Evolutionary conservation across 2,888 invertebrate genomes (phyloP).

Genomic region (Chorisops tibialis): DNA sequence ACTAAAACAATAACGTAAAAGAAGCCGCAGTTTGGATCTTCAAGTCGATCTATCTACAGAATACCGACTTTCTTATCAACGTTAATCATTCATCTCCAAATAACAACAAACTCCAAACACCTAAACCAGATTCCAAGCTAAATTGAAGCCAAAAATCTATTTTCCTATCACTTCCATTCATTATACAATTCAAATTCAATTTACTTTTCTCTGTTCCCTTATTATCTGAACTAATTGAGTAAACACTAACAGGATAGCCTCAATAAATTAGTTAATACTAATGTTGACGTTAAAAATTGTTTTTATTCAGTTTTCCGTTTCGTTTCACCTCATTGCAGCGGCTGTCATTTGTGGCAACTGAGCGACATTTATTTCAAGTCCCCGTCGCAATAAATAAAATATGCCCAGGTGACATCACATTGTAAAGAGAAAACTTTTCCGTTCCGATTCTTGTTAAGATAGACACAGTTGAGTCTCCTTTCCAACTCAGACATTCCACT

Average conservation of each 20-base stretch:
- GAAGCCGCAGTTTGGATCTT: too few species aligned
- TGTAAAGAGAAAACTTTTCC: constrained; percentile 22
- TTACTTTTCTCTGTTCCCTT: neutral
- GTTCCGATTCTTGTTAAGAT: constrained; percentile 4
- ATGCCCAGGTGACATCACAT: constrained; percentile 30
- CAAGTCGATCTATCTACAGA: too few species aligned
- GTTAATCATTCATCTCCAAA: too few species aligned
- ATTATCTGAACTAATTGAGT: constrained; percentile 23
- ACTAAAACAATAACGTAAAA: too few species aligned
- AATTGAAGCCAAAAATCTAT: too few species aligned
- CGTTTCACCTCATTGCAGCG: neutral
- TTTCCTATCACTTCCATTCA: neutral
- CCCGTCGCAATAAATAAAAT: constrained; percentile 30
- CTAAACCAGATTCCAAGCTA: too few species aligned
- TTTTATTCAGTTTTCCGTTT: neutral
- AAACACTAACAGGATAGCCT: constrained; percentile 24
- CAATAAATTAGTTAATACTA: constrained; percentile 26
- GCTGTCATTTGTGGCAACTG: neutral
- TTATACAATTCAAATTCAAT: too few species aligned
- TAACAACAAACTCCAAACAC: too few species aligned
- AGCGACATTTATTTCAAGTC: constrained; percentile 15
- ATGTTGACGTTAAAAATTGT: constrained; percentile 1
- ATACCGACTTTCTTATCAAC: too few species aligned
- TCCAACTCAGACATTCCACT: too few species aligned
- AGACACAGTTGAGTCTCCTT: neutral